Conservation (phyloP, 2,888 invertebrate species). For the Augiades crinisus region DNA sequence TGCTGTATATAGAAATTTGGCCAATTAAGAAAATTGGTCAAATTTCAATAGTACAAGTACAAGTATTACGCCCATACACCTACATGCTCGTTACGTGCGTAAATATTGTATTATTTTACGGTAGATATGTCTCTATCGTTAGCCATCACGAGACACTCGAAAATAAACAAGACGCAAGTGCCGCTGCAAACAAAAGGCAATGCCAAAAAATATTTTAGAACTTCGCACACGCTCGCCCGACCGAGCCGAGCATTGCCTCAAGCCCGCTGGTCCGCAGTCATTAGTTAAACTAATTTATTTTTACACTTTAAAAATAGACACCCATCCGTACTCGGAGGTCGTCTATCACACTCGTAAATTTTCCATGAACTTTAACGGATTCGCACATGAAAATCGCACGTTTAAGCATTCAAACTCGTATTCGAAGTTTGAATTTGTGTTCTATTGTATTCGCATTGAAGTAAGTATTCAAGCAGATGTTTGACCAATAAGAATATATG, state of each 20-base stretch:
- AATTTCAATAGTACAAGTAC: too few relatives aligned
- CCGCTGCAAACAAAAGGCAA: conserved; percentile 31
- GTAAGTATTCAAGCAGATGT: too few relatives aligned
- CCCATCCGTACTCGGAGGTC: not conserved
- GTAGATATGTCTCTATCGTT: conserved; percentile 29
- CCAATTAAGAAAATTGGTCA: too few relatives aligned
- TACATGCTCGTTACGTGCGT: conserved; percentile 24
- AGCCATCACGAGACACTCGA: conserved; percentile 51
- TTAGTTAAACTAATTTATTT: conserved; percentile 4
- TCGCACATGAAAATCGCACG: too few relatives aligned
- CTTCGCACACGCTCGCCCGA: not conserved
- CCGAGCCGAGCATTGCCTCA: not conserved
- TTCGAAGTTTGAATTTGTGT: too few relatives aligned
- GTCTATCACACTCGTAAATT: not conserved
- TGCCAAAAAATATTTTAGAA: conserved; percentile 57
- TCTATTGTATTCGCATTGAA: too few relatives aligned
- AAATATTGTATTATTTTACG: conserved; percentile 23
- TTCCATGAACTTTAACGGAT: not conserved
- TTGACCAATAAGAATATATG: too few relatives aligned
- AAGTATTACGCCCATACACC: too few relatives aligned
- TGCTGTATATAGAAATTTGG: too few relatives aligned
- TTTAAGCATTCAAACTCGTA: too few relatives aligned
- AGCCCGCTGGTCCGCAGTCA: not conserved
- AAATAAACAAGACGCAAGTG: conserved; percentile 58
- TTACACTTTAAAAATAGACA: not conserved